Evolutionary conservation across 2,113 vertebrate genomes (phyloP).

Genomic region (Nesogale talazaci): DNA sequence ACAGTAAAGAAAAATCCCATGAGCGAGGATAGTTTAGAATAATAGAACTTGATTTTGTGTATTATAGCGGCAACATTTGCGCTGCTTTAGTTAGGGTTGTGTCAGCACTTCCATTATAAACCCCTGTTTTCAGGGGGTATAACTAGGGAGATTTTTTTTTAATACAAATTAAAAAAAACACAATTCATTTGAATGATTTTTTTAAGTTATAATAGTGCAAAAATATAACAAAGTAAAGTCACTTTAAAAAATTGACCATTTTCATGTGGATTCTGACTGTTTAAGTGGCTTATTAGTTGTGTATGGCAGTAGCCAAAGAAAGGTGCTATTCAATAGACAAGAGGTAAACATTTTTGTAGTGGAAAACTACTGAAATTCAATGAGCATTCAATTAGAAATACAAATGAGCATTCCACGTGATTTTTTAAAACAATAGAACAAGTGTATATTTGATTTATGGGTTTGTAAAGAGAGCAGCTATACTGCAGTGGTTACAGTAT

Average conservation of each 20-base stretch:
- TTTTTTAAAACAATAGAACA: conserved; percentile 40
- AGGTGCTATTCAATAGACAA: conserved; percentile 9
- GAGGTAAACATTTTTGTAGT: conserved; percentile 38
- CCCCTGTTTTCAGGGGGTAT: conserved; percentile 89
- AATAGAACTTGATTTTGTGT: conserved; percentile 99
- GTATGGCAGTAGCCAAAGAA: conserved; percentile 38
- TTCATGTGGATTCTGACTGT: conserved; percentile 66
- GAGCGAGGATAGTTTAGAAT: conserved; percentile 99
- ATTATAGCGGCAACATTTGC: conserved; percentile 92
- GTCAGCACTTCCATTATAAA: conserved; percentile 87
- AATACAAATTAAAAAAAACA: conserved; percentile 82
- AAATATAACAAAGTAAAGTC: conserved; percentile 84
- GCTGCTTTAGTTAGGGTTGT: conserved; percentile 90
- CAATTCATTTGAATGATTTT: conserved; percentile 84
- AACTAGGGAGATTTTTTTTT: conserved; percentile 87
- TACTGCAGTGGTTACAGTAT: conserved; percentile 19
- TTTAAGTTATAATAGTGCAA: conserved; percentile 85
- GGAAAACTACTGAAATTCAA: conserved; percentile 44
- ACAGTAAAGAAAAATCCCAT: conserved; percentile 96
- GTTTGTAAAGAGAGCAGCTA: conserved; percentile 33
- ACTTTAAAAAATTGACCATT: conserved; percentile 78
- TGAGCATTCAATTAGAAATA: conserved; percentile 69
- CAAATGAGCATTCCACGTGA: conserved; percentile 6
- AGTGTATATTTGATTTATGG: conserved; percentile 26
- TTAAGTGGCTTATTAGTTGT: conserved; percentile 54